phyloP scores from a whole-genome alignment of 2,113 vertebrate species.

The Labeo rohita region DNA sequence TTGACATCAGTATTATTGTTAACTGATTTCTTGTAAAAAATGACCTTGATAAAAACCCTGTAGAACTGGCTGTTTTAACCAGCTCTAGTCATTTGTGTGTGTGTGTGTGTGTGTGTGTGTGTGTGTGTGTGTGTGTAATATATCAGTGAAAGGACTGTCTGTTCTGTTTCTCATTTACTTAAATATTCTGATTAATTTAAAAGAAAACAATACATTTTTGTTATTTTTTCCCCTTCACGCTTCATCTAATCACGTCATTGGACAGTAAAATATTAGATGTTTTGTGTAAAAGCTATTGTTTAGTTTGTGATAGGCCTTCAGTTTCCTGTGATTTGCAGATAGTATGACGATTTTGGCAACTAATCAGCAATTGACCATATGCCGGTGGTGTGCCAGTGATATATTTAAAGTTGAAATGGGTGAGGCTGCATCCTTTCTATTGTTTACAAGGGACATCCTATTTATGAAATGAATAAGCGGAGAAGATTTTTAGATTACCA shows the following conservation, averaged over 20 bases:
- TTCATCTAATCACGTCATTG: not conserved
- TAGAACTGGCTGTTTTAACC: not conserved
- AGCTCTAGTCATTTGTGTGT: not conserved
- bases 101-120: not conserved
- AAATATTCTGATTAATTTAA: not conserved
- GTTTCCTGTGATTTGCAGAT: constrained; percentile 61
- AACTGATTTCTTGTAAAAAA: not conserved
- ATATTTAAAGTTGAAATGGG: constrained; percentile 58
- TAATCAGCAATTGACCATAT: constrained; percentile 45
- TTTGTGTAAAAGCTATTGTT: constrained; percentile 68
- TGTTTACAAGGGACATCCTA: constrained; percentile 69
- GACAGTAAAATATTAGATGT: not conserved
- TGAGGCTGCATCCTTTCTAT: constrained; percentile 66
- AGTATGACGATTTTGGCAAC: constrained; percentile 55
- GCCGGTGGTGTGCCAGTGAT: constrained; percentile 41
- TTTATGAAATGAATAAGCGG: constrained; percentile 63
- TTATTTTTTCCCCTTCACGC: not conserved
- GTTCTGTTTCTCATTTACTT: not conserved
- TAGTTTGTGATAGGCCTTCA: constrained; percentile 54
- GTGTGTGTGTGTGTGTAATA: not conserved
- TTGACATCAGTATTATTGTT: not conserved
- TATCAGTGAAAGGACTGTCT: not conserved
- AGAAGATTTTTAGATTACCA: not conserved
- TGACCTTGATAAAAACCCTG: not conserved
- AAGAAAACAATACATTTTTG: constrained; percentile 58